Evolutionary conservation across 2,113 vertebrate genomes (phyloP).

Genomic region (Ciconia boyciana): DNA sequence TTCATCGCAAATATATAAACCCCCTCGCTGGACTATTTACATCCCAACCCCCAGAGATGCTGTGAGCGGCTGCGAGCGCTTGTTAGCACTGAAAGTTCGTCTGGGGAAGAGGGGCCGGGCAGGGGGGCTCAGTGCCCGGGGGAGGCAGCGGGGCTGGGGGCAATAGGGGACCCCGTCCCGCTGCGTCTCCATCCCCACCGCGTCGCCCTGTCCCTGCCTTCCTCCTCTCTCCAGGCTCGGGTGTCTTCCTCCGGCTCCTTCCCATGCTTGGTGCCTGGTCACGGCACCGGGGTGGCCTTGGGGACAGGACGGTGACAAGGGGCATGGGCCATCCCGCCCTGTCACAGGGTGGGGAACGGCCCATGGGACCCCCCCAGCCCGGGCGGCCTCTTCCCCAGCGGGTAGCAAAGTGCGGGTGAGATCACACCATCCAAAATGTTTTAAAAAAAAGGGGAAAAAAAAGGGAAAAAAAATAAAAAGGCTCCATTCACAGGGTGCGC

Average conservation of each 20-base stretch:
- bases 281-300: background rate
- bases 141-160: background rate
- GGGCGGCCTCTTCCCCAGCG: background rate
- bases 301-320: background rate
- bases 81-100: background rate
- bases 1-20: background rate
- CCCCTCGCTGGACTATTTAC: background rate
- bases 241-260: background rate
- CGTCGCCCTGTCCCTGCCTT: background rate
- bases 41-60: background rate
- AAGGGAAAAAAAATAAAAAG: accelerated
- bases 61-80: background rate
- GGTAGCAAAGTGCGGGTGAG: background rate
- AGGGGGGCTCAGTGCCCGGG: too few relatives aligned
- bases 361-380: background rate
- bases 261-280: background rate
- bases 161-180: background rate
- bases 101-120: background rate
- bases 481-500: background rate
- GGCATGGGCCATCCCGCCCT: background rate
- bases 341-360: background rate
- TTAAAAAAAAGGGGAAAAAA: accelerated
- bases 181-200: background rate
- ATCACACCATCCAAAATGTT: background rate
- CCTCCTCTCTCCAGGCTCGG: background rate